A percentile compares a stretch with the other conserved stretches of the same genome.
Evolutionary conservation across 2,113 vertebrate genomes (phyloP).

Genomic region (Corydoras sp.): DNA sequence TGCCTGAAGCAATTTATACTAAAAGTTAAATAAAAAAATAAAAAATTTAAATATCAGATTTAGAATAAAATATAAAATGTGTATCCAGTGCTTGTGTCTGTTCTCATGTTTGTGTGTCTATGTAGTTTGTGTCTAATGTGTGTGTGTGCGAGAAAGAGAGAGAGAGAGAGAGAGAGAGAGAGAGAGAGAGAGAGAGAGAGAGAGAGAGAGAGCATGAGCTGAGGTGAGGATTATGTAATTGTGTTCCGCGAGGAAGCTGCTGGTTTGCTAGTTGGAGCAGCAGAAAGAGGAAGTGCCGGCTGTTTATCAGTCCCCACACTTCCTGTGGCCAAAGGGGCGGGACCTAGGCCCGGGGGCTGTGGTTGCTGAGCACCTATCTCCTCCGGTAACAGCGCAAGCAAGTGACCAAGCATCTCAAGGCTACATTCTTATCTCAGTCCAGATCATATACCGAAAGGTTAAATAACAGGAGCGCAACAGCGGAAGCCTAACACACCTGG

Average conservation of each 20-base stretch:
- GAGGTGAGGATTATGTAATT: constrained; percentile 49
- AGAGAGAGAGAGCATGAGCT: constrained; percentile 4
- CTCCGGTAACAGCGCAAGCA: constrained; percentile 37
- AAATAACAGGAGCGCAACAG: constrained; percentile 56
- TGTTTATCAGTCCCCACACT: constrained; percentile 57
- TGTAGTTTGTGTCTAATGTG: background rate
- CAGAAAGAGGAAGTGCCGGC: constrained; percentile 65
- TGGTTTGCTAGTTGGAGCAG: constrained; percentile 48
- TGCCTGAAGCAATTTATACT: too few relatives aligned
- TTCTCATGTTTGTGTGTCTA: background rate
- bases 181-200: constrained; percentile 5
- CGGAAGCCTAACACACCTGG: constrained; percentile 46
- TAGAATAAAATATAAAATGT: too few relatives aligned
- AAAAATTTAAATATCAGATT: too few relatives aligned
- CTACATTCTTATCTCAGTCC: constrained; percentile 46
- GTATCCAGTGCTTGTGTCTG: too few relatives aligned
- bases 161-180: constrained; percentile 3
- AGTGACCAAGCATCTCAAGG: constrained; percentile 53
- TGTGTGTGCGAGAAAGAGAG: background rate
- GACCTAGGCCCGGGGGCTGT: constrained; percentile 37
- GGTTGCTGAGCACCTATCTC: constrained; percentile 55
- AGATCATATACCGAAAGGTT: constrained; percentile 51
- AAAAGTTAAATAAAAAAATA: too few relatives aligned
- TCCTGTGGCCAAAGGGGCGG: constrained; percentile 61
- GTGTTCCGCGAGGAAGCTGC: constrained; percentile 37